These are phyloP conservation scores for Ceratosolen fusciceps DNA, from an alignment of 1,140 invertebrate species.

Conservation along the genomic window DNA sequence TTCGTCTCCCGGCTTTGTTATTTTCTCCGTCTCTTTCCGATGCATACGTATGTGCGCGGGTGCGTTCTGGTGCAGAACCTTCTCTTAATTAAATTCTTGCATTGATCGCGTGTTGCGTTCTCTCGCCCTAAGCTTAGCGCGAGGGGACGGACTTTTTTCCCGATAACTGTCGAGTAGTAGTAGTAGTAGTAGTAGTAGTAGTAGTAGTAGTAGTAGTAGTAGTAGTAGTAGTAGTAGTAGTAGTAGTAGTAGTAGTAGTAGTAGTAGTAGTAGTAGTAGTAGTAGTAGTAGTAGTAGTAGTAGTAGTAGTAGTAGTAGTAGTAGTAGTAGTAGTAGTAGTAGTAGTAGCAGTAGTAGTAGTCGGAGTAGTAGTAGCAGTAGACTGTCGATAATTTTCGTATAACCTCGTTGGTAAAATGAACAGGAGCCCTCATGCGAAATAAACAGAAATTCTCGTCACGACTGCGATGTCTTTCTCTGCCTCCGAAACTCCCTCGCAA, in stretches of 20 bases:
- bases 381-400: conserved; percentile 34
- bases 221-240: no score
- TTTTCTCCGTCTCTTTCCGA: neutral
- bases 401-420: neutral
- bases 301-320: no score
- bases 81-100: conserved; percentile 46
- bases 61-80: neutral
- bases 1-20: neutral
- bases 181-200: no score
- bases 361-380: no score
- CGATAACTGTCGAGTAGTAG: conserved; percentile 1
- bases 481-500: no score
- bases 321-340: no score
- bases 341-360: no score
- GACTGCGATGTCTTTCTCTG: neutral
- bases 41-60: neutral
- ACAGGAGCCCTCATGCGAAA: neutral
- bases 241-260: no score
- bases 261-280: no score
- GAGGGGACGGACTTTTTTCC: neutral
- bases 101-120: conserved; percentile 22
- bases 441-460: conserved; percentile 18
- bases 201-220: no score
- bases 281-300: no score
- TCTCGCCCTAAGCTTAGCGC: neutral